Evolutionary conservation across 1,140 invertebrate genomes (phyloP).

Genomic region (Platyura marginata): DNA sequence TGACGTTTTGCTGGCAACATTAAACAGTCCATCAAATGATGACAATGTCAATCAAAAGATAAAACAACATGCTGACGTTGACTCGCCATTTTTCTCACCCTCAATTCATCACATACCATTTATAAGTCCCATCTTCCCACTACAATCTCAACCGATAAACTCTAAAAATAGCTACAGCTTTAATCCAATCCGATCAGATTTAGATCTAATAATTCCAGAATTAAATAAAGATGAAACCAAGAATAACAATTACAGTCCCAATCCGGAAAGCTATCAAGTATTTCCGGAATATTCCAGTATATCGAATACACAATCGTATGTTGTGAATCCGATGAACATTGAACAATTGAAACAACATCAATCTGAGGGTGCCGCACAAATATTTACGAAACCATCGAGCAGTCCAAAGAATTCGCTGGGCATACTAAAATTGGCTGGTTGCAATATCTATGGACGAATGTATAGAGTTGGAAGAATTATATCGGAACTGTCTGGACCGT

Average conservation of each 20-base stretch:
- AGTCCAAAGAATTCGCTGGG: constrained; percentile 17
- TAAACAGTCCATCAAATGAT: background rate
- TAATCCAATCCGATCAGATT: constrained; percentile 1
- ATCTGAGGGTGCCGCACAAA: background rate
- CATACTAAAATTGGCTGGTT: constrained; percentile 65
- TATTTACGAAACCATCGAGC: constrained; percentile 3
- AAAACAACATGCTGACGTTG: no score
- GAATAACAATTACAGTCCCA: background rate
- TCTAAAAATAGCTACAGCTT: no score
- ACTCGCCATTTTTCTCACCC: no score
- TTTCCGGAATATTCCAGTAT: background rate
- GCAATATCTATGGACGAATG: constrained; percentile 83
- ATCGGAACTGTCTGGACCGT: constrained; percentile 60
- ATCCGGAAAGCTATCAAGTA: constrained; percentile 2
- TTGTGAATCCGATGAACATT: constrained; percentile 2
- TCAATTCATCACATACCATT: no score
- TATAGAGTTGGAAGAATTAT: constrained; percentile 71
- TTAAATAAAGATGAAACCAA: background rate
- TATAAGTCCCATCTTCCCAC: no score
- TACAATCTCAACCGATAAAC: no score
- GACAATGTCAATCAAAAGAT: no score
- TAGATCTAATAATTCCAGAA: background rate
- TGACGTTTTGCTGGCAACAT: background rate
- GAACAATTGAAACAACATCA: constrained; percentile 4
- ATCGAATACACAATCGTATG: background rate